Evolutionary conservation across 2,888 invertebrate species (phyloP), one percentile per base, ranked within the genome.

Genomic region (Anodontia alba): DNA sequence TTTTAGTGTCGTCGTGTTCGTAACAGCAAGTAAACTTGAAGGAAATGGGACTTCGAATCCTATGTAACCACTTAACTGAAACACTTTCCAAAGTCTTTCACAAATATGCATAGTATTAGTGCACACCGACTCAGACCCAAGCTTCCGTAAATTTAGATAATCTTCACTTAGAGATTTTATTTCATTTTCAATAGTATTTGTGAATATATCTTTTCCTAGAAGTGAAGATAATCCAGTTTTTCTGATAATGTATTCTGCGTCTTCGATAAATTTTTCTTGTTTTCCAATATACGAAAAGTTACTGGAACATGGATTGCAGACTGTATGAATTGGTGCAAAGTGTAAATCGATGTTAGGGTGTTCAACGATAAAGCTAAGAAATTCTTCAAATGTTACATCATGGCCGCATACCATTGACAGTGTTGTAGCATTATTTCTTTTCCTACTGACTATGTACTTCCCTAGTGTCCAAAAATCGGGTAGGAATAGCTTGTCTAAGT

Each of bases 401-500:
- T 80, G 78, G 15, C 82, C 79, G 69, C 87, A 87, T 3, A 17
- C 42, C 3, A 51, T 20, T 17, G 76, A 66, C 10, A 76, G 31
- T 10, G 43, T n/a, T 7, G 49, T 33, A 5, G 73, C 42, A 10
- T 66, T 54, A 1, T 20, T 43, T 66, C 81, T 23, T 23, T 78
- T 49, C 15, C 17, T 33, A 23, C 71, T 62, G 2, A 81, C 67
- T 15, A 87, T 74, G 15, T 29, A 1, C 5, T 49, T 57, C 23
- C 81, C 78, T 26, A 71, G 62, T 2, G 29, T 20, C 89, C 89
- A 89, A 66, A 86, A 89, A 69, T 89, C 89, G 1, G 87, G 84
- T 12, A 89, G 74, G 1, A 88, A 29, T 51, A 88, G 84, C 68
- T 89, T 89, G 66, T 89, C 89, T n/a, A 89, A 75, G 71, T 81